Evolutionary conservation across 2,113 vertebrate species (phyloP), one percentile per base, ranked within the genome.

Genomic region (Mustelus asterias): DNA sequence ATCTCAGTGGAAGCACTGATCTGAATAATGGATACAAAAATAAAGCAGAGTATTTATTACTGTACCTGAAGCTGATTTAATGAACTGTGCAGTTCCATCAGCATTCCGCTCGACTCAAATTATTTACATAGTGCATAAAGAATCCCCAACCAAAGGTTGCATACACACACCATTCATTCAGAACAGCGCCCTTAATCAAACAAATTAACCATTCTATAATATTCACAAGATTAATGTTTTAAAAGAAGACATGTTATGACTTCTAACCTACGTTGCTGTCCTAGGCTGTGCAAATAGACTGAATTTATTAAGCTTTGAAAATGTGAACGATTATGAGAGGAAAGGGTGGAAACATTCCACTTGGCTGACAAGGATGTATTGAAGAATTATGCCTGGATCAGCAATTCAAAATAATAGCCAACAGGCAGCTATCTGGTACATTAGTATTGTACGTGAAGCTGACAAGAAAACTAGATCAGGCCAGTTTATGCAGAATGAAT

Each of bases 1-100:
- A 83, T 41, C 80, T 83, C 80, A 83, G 37, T 83, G 80, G 80
- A 16, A 80, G 76, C 76, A 80, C 76, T 80, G n/a, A 80, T 18
- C n/a, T 80, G n/a, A 80, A 41, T 83, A 83, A 41, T 83, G 41
- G 80, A 20, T 16, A 22, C 16, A 2, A 41, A 41, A 83, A 83
- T 83, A 83, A 83, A 83, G n/a, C 78, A 83, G 37, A 41, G 37
- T 41, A 4, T 20, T 83, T 83, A 41, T 83, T 41, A 83, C 78
- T 5, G 18, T 41, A 83, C n/a, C n/a, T 41, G 13, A 83, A 83
- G 3, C 37, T 83, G 80, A 44, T 5, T 83, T 44, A 83, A 83
- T 83, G 80, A 83, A 83, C 80, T 83, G 37, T 83, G 80, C 80
- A 83, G 80, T 83, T 41, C 14, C n/a, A 83, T 83, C n/a, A 83